Conservation (phyloP, 1,140 invertebrate genomes). For the Nasonia vitripennis region DNA sequence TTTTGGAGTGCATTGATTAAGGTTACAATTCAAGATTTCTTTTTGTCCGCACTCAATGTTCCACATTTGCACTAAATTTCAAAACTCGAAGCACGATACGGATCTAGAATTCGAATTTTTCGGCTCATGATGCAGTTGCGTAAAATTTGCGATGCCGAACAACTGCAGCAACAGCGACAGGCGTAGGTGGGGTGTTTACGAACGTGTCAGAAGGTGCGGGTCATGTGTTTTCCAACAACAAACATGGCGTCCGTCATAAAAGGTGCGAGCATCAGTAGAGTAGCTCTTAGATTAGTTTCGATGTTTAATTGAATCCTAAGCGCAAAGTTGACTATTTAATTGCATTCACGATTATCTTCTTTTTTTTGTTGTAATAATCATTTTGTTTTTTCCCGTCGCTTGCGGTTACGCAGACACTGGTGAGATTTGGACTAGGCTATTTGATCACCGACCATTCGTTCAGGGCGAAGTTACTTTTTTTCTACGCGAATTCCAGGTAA, state of each 20-base stretch:
- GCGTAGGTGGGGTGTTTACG: slow-evolving; percentile 14
- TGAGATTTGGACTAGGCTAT: slow-evolving; percentile 87
- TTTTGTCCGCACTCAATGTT: neutral
- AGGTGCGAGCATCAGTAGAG: slow-evolving; percentile 61
- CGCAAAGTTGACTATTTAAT: neutral
- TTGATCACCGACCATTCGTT: slow-evolving; percentile 89
- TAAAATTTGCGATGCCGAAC: neutral
- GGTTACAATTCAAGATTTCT: neutral
- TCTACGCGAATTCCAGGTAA: slow-evolving; percentile 89
- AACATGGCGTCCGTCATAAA: slow-evolving; percentile 71
- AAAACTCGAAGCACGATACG: neutral
- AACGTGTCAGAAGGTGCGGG: neutral
- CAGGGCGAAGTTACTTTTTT: slow-evolving; percentile 89
- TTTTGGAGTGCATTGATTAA: neutral
- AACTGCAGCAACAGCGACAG: neutral
- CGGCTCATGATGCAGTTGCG: neutral
- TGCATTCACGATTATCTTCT: neutral
- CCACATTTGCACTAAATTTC: neutral
- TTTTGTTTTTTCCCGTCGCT: slow-evolving; percentile 51
- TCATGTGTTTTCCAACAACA: slow-evolving; percentile 38
- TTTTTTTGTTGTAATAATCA: neutral
- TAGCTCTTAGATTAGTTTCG: neutral
- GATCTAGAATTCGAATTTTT: neutral
- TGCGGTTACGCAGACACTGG: slow-evolving; percentile 79
- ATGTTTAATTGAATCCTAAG: neutral